A percentile compares a stretch with the other conserved stretches of the same genome.
These are phyloP conservation scores for Nesogale talazaci DNA, from an alignment of 2,113 vertebrate species.

Conservation along the genomic window DNA sequence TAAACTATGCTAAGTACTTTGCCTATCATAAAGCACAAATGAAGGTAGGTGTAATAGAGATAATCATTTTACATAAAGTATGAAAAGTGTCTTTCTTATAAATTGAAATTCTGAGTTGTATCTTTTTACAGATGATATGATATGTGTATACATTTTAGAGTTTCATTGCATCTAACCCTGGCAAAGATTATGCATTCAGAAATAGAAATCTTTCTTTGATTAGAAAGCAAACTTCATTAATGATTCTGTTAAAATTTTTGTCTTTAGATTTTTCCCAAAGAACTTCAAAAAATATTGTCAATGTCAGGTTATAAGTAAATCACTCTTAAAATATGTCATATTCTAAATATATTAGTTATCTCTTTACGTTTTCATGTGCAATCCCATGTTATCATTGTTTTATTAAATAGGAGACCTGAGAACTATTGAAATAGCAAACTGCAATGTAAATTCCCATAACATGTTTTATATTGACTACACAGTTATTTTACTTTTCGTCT, in stretches of 20 bases:
- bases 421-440: conserved; percentile 30
- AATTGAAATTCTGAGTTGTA: conserved; percentile 72
- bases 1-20: background rate
- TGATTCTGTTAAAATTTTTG: conserved; percentile 43
- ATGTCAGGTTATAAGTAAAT: background rate
- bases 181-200: conserved; percentile 65
- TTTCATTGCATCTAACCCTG: conserved; percentile 72
- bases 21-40: conserved; percentile 69
- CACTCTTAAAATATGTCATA: background rate
- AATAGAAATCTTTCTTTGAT: conserved; percentile 59
- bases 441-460: background rate
- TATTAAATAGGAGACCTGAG: background rate
- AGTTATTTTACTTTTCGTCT: conserved; percentile 39
- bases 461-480: conserved; percentile 12
- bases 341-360: background rate
- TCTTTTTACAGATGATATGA: conserved; percentile 69
- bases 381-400: background rate
- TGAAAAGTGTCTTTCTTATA: conserved; percentile 60
- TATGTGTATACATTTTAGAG: conserved; percentile 9
- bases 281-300: background rate
- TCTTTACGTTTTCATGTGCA: background rate
- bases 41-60: conserved; percentile 37
- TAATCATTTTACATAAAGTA: conserved; percentile 65
- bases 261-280: background rate
- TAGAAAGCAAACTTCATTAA: conserved; percentile 16